Percentiles rank a stretch among this genome's conserved stretches.
These are phyloP conservation scores for Lampropteryx suffumata DNA, from an alignment of 2,888 invertebrate genomes.

Conservation along the genomic window DNA sequence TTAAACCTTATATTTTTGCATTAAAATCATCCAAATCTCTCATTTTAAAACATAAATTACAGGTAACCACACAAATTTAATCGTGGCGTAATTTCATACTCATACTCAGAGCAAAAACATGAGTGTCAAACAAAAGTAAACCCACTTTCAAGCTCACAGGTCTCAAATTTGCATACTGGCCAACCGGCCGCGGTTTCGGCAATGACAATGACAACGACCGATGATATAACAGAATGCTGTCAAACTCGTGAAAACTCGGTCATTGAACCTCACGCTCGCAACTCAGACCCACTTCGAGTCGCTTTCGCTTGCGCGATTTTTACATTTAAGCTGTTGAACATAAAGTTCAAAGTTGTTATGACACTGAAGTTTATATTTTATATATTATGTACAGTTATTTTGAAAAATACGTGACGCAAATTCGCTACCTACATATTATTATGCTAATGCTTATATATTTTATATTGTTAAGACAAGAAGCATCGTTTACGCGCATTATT, in stretches of 20 bases:
- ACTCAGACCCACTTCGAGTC: slow-evolving; percentile 54
- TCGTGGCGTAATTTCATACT: slow-evolving; percentile 32
- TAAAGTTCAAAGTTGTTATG: slow-evolving; percentile 59
- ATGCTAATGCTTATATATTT: slow-evolving; percentile 43
- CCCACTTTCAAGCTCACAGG: slow-evolving; percentile 54
- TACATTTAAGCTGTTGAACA: slow-evolving; percentile 55
- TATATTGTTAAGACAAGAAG: slow-evolving; percentile 35
- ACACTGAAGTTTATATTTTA: slow-evolving; percentile 42
- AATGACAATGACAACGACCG: slow-evolving; percentile 82
- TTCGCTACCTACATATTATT: too few species aligned
- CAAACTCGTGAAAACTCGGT: slow-evolving; percentile 83
- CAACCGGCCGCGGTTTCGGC: slow-evolving; percentile 67
- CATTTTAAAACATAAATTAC: too few species aligned
- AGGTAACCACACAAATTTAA: slow-evolving; percentile 1
- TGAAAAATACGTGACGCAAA: slow-evolving; percentile 56
- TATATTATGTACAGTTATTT: slow-evolving; percentile 53
- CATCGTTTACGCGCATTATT: background rate
- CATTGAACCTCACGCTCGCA: slow-evolving; percentile 75
- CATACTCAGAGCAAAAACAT: slow-evolving; percentile 38
- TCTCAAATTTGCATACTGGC: slow-evolving; percentile 61
- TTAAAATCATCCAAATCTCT: too few species aligned
- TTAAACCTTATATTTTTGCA: too few species aligned
- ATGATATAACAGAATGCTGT: slow-evolving; percentile 82
- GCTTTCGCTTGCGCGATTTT: slow-evolving; percentile 75
- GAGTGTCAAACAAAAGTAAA: slow-evolving; percentile 54